Conservation (phyloP, 2,797 vertebrate species). For the Coregonus sp. region DNA sequence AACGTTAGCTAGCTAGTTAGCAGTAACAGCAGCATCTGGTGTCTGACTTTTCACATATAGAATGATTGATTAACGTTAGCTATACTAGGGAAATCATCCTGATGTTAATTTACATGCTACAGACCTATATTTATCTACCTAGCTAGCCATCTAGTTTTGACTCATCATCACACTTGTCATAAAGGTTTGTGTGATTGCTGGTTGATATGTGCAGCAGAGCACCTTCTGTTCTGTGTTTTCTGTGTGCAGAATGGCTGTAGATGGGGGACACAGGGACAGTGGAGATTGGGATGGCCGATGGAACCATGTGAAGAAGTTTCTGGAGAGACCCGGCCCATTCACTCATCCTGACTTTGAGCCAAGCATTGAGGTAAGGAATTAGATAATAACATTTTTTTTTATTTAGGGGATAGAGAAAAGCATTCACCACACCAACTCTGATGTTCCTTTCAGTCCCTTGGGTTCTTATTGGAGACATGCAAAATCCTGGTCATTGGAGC, state of each 20-base stretch:
- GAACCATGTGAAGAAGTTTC: slow-evolving; percentile 97
- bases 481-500: slow-evolving; percentile 96
- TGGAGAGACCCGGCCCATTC: slow-evolving; percentile 95
- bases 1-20: too few relatives aligned
- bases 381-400: not conserved
- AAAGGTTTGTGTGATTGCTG: slow-evolving; percentile 51
- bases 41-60: slow-evolving; percentile 19
- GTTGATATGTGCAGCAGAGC: slow-evolving; percentile 76
- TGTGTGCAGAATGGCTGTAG: slow-evolving; percentile 97
- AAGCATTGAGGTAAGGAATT: slow-evolving; percentile 89
- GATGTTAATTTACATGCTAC: not conserved
- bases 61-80: not conserved
- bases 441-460: slow-evolving; percentile 78
- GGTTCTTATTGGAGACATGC: slow-evolving; percentile 94
- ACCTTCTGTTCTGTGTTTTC: slow-evolving; percentile 64
- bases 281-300: slow-evolving; percentile 96
- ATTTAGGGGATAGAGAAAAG: not conserved
- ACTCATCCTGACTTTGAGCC: slow-evolving; percentile 98
- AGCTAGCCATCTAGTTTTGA: not conserved
- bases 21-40: not conserved
- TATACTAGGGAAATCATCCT: not conserved
- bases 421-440: not conserved
- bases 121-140: not conserved
- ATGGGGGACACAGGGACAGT: slow-evolving; percentile 88
- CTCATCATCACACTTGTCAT: not conserved